A percentile compares a stretch with the other conserved stretches of the same genome.
These are phyloP conservation scores for Dendrocincla fuliginosa DNA, from an alignment of 2,797 vertebrate species.

Conservation along the genomic window DNA sequence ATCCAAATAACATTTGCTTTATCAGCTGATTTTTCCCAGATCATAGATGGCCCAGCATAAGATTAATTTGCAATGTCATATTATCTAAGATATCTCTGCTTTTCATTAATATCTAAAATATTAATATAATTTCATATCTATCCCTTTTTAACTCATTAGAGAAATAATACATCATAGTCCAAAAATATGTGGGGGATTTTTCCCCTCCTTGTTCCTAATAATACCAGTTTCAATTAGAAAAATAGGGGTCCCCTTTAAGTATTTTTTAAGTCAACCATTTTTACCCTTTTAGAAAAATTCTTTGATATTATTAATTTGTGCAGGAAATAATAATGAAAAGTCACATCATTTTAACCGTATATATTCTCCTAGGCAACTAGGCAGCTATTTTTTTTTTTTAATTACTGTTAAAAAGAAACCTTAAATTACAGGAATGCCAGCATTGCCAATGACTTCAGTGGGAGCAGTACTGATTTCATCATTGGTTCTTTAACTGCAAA, in stretches of 20 bases:
- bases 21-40: neutral
- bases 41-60: neutral
- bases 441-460: neutral
- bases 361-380: neutral
- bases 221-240: neutral
- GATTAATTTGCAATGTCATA: neutral
- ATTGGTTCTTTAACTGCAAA: constrained; percentile 5
- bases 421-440: neutral
- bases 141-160: neutral
- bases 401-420: constrained; percentile 1
- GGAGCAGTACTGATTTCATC: neutral
- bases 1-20: neutral
- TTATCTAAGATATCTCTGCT: neutral
- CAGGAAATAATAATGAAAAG: neutral
- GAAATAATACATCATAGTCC: neutral
- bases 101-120: neutral
- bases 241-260: neutral
- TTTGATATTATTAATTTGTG: constrained; percentile 1
- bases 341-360: neutral
- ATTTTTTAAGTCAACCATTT: neutral
- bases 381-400: constrained; percentile 21
- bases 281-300: neutral
- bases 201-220: neutral
- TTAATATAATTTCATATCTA: neutral
- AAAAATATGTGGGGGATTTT: neutral